A percentile compares a stretch with the other conserved stretches of the same genome.
phyloP scores from a whole-genome alignment of 2,888 invertebrate species.

The Callimorpha dominula region DNA sequence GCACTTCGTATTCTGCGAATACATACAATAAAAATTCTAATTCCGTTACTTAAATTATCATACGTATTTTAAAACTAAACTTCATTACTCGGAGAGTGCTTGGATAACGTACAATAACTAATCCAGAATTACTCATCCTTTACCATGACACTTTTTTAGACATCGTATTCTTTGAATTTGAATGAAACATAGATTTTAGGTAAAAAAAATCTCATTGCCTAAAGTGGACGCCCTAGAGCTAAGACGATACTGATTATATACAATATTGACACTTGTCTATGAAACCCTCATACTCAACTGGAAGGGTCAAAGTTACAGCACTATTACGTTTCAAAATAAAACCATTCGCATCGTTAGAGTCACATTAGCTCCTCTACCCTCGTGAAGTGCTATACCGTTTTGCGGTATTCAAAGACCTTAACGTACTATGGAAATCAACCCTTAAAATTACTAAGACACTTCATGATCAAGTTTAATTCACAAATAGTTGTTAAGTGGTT shows the following conservation, averaged over 20 bases:
- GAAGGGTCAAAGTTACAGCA: background rate
- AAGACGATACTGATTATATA: too few relatives aligned
- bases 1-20: background rate
- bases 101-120: background rate
- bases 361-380: constrained; percentile 9
- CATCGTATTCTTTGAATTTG: too few relatives aligned
- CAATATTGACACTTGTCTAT: too few relatives aligned
- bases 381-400: constrained; percentile 23
- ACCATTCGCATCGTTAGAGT: background rate
- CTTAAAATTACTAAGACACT: constrained; percentile 34
- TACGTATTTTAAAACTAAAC: too few relatives aligned
- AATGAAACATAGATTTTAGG: too few relatives aligned
- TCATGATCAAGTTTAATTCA: constrained; percentile 40
- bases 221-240: too few relatives aligned
- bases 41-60: too few relatives aligned
- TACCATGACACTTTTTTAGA: background rate
- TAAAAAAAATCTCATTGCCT: too few relatives aligned
- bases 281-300: background rate
- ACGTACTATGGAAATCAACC: constrained; percentile 46
- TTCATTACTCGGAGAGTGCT: too few relatives aligned
- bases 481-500: constrained; percentile 49
- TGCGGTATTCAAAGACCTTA: constrained; percentile 28
- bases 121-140: background rate
- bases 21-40: too few relatives aligned
- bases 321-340: background rate